Evolutionary conservation across 2,797 vertebrate species (phyloP).

Genomic region (Pangasius djambal): DNA sequence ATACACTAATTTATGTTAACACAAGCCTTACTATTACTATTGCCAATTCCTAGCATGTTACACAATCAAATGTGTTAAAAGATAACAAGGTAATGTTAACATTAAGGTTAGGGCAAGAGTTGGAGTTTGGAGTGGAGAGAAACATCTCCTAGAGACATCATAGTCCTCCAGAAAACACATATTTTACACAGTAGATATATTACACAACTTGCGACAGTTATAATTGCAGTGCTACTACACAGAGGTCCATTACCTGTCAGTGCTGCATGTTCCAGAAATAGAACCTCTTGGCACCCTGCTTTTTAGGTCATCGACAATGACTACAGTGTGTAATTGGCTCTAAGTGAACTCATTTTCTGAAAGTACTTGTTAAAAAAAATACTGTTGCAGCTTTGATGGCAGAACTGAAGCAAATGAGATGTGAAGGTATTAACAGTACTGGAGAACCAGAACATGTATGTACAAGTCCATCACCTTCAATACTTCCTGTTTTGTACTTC

Average conservation of each 20-base stretch:
- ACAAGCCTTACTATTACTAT: neutral
- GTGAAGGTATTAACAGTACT: neutral
- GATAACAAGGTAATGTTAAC: neutral
- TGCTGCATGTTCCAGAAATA: slow-evolving; percentile 49
- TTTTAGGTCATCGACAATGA: slow-evolving; percentile 54
- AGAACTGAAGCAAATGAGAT: slow-evolving; percentile 1
- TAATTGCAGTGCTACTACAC: slow-evolving; percentile 51
- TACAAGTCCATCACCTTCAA: neutral
- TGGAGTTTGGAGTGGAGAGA: neutral
- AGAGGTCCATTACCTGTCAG: slow-evolving; percentile 53
- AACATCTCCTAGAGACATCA: slow-evolving; percentile 33
- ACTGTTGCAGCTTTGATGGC: neutral
- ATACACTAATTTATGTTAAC: neutral
- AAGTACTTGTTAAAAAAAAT: slow-evolving; percentile 12
- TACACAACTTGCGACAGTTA: slow-evolving; percentile 50
- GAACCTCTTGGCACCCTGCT: slow-evolving; percentile 47
- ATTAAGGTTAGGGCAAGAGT: neutral
- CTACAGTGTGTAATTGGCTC: slow-evolving; percentile 42
- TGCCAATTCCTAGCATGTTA: neutral
- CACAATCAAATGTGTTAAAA: slow-evolving; percentile 4
- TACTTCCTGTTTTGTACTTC: neutral
- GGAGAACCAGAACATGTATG: neutral
- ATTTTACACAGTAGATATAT: slow-evolving; percentile 46
- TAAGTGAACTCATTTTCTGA: slow-evolving; percentile 45
- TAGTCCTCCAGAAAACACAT: slow-evolving; percentile 32